A percentile compares a stretch with the other conserved stretches of the same genome.
These are phyloP conservation scores for Mirounga angustirostris DNA, from an alignment of 2,113 vertebrate species.

Conservation along the genomic window DNA sequence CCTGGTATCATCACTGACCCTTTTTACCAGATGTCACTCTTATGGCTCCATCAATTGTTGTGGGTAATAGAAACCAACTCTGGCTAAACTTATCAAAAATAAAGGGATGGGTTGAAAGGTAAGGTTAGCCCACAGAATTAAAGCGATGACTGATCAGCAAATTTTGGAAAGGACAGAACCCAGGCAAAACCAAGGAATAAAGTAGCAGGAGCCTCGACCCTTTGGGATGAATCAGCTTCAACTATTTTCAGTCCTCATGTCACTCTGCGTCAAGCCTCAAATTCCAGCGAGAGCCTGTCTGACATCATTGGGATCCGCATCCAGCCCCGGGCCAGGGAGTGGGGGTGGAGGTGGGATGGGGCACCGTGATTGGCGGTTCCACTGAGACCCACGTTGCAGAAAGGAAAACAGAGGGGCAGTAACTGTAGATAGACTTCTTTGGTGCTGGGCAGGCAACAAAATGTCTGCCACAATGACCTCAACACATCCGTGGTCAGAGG, in stretches of 20 bases:
- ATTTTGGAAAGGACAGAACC: constrained; percentile 3
- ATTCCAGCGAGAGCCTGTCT: constrained; percentile 22
- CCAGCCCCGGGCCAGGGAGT: not conserved
- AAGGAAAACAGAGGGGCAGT: not conserved
- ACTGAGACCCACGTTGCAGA: constrained; percentile 20
- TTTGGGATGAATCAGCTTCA: constrained; percentile 47
- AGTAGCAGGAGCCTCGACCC: not conserved
- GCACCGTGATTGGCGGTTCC: not conserved
- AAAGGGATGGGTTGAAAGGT: not conserved
- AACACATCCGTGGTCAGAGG: not conserved
- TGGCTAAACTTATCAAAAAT: constrained; percentile 7
- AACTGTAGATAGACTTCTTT: not conserved
- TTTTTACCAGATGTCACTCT: not conserved
- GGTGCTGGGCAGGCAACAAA: not conserved
- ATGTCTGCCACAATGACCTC: not conserved
- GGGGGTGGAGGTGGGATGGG: not conserved
- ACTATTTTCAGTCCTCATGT: constrained; percentile 72
- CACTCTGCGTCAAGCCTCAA: constrained; percentile 63
- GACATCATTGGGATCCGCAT: not conserved
- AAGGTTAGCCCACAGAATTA: not conserved
- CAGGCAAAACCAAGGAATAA: not conserved
- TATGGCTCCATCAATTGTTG: not conserved
- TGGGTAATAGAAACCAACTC: constrained; percentile 3
- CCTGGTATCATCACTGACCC: not conserved
- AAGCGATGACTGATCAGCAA: not conserved